These are phyloP conservation scores for Enteromius thamalakanensis DNA, from an alignment of 2,797 vertebrate species.

Conservation along the genomic window DNA sequence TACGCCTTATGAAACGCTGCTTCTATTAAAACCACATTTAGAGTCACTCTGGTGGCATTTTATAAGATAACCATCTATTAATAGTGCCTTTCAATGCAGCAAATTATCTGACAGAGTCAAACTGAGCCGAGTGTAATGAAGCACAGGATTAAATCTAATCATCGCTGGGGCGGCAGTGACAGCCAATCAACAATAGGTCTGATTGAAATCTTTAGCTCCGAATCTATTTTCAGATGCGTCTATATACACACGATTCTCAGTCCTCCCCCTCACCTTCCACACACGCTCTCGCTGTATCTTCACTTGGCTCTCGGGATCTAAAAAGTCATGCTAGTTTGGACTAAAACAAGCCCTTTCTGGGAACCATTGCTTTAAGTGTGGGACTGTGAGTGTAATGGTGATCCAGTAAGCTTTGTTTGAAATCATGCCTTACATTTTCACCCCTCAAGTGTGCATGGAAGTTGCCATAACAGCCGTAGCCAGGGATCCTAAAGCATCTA, in stretches of 20 bases:
- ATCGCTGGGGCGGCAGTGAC: constrained; percentile 19
- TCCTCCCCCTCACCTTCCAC: constrained; percentile 47
- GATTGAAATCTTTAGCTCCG: constrained; percentile 19
- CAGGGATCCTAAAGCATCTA: constrained; percentile 55
- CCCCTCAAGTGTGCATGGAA: constrained; percentile 36
- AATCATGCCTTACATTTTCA: constrained; percentile 30
- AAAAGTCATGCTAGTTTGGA: constrained; percentile 33
- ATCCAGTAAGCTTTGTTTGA: constrained; percentile 24
- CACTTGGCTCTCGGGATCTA: neutral
- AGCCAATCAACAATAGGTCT: constrained; percentile 33
- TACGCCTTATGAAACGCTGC: neutral
- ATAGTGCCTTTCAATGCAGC: neutral
- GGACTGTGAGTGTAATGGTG: neutral
- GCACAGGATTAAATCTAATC: constrained; percentile 40
- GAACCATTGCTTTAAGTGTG: neutral
- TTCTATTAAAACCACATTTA: constrained; percentile 22
- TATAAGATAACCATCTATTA: constrained; percentile 27
- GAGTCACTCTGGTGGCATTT: neutral
- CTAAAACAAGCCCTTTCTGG: constrained; percentile 25
- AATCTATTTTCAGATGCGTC: constrained; percentile 35
- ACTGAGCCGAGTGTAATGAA: constrained; percentile 28
- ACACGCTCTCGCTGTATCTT: constrained; percentile 1
- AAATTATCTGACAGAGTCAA: constrained; percentile 19
- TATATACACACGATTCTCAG: constrained; percentile 2
- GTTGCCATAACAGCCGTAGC: constrained; percentile 56